These are phyloP conservation scores for Conopomorpha cramerella DNA, from an alignment of 1,140 invertebrate genomes.

Conservation along the genomic window DNA sequence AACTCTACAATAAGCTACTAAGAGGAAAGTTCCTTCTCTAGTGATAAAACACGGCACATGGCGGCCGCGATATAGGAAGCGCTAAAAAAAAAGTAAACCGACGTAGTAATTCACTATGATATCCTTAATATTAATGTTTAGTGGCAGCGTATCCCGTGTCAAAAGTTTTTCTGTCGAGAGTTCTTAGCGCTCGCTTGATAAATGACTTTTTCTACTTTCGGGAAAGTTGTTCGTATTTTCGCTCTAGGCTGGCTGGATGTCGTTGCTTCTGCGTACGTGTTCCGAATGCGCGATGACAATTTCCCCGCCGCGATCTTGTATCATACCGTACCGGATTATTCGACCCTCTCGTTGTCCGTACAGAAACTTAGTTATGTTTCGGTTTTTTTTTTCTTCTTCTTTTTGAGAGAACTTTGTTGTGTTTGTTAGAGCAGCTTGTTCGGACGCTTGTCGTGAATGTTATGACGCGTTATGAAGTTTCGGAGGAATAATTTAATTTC, in stretches of 20 bases:
- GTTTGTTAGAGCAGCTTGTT: too few species aligned
- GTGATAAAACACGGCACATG: slow-evolving; percentile 52
- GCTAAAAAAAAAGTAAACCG: slow-evolving; percentile 36
- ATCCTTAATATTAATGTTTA: slow-evolving; percentile 57
- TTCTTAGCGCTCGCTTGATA: slow-evolving; percentile 54
- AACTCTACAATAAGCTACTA: slow-evolving; percentile 12
- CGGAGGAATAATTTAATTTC: too few species aligned
- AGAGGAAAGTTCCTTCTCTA: slow-evolving; percentile 26
- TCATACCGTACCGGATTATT: slow-evolving; percentile 22
- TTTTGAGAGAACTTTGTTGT: too few species aligned
- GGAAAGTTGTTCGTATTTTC: slow-evolving; percentile 40
- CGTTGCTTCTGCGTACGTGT: slow-evolving; percentile 27
- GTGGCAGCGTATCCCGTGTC: slow-evolving; percentile 49
- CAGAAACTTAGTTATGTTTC: slow-evolving; percentile 2
- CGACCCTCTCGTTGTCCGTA: slow-evolving; percentile 14
- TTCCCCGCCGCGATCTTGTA: slow-evolving; percentile 20
- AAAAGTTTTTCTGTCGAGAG: slow-evolving; percentile 53
- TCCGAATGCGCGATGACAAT: slow-evolving; percentile 25
- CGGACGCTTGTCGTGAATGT: too few species aligned
- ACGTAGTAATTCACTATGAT: slow-evolving; percentile 45
- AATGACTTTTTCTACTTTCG: slow-evolving; percentile 50
- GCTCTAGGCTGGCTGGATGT: slow-evolving; percentile 20
- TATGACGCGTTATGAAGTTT: too few species aligned
- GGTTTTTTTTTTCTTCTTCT: slow-evolving; percentile 8
- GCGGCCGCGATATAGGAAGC: too few species aligned